These are phyloP conservation scores for Drosophila prosaltans DNA, from an alignment of 1,140 invertebrate species.

Conservation along the genomic window DNA sequence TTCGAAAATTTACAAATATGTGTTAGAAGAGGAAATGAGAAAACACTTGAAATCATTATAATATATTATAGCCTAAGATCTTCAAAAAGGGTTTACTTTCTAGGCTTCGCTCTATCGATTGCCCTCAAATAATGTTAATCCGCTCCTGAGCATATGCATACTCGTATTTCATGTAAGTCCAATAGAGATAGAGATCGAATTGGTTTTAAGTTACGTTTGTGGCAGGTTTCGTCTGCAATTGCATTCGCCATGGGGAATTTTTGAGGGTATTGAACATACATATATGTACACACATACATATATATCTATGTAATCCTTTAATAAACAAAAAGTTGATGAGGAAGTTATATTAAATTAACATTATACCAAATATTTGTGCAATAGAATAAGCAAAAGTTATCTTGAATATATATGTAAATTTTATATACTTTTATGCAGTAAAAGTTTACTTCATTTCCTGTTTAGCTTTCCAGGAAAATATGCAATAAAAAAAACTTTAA, in stretches of 20 bases:
- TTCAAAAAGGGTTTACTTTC: too few relatives aligned
- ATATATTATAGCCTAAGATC: too few relatives aligned
- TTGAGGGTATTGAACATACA: not conserved
- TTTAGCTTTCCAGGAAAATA: not conserved
- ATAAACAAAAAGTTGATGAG: not conserved
- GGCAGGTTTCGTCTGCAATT: conserved; percentile 1
- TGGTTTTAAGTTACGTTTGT: not conserved
- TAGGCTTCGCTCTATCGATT: too few relatives aligned
- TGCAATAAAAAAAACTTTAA: not conserved
- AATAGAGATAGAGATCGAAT: not conserved
- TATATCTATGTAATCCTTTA: not conserved
- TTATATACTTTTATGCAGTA: not conserved
- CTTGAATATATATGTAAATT: not conserved
- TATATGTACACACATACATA: too few relatives aligned
- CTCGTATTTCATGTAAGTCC: conserved; percentile 1
- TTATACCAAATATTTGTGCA: not conserved
- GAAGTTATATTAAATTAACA: not conserved
- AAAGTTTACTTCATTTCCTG: not conserved
- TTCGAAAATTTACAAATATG: too few relatives aligned
- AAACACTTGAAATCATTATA: too few relatives aligned
- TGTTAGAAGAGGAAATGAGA: too few relatives aligned
- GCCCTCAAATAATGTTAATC: not conserved
- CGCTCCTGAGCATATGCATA: not conserved
- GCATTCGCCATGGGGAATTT: not conserved
- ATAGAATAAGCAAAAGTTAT: not conserved